These are phyloP conservation scores for Girardinus metallicus DNA, from an alignment of 2,797 vertebrate genomes.

Conservation along the genomic window DNA sequence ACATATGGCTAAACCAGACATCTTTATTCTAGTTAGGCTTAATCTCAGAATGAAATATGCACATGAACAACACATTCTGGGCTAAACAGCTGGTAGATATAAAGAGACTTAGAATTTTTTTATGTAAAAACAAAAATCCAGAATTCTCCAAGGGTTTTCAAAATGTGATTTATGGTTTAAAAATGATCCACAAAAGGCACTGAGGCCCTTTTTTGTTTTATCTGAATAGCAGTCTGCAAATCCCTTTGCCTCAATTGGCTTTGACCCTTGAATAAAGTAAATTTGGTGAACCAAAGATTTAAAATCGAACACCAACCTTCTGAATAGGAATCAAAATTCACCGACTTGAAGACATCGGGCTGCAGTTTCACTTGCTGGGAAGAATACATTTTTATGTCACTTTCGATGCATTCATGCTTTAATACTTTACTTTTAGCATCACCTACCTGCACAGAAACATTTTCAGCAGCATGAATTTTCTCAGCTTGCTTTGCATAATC, in stretches of 20 bases:
- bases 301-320: conserved; percentile 52
- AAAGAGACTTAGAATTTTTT: not conserved
- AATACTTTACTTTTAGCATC: not conserved
- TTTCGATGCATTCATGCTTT: not conserved
- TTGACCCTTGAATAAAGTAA: not conserved
- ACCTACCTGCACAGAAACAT: conserved; percentile 55
- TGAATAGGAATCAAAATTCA: conserved; percentile 41
- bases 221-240: not conserved
- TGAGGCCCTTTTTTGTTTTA: not conserved
- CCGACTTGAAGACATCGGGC: conserved; percentile 21
- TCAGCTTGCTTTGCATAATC: conserved; percentile 46
- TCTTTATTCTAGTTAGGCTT: not conserved
- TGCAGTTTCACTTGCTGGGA: conserved; percentile 65
- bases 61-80: not conserved
- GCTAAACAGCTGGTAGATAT: not conserved
- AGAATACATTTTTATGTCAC: not conserved
- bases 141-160: not conserved
- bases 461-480: conserved; percentile 25
- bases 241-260: not conserved
- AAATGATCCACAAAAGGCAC: not conserved
- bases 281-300: not conserved
- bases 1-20: not conserved
- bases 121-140: not conserved
- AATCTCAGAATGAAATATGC: not conserved
- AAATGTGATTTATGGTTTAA: not conserved